A percentile compares a stretch with the other conserved stretches of the same genome.
Evolutionary conservation across 2,113 vertebrate genomes (phyloP).

Genomic region (Rhinogobius similis): DNA sequence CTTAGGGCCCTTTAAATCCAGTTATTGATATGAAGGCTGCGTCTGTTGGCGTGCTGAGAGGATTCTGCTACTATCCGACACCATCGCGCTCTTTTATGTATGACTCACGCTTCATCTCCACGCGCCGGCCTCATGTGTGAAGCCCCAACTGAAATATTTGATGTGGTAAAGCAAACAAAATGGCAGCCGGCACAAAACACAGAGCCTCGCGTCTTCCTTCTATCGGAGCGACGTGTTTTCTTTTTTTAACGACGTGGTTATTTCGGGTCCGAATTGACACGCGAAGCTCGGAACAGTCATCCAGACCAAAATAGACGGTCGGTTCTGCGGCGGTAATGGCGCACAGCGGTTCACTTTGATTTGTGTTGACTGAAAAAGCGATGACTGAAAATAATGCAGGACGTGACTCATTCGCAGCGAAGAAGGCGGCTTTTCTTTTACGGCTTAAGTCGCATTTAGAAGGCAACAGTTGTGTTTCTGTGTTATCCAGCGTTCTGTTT

Average conservation of each 20-base stretch:
- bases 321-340: not conserved
- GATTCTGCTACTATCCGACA: conserved; percentile 3
- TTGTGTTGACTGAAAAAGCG: not conserved
- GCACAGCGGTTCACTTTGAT: not conserved
- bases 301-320: not conserved
- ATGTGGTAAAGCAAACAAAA: conserved; percentile 37
- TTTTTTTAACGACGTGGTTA: not conserved
- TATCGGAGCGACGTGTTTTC: not conserved
- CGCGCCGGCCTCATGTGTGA: not conserved
- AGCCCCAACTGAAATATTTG: not conserved
- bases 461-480: not conserved
- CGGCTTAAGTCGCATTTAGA: not conserved
- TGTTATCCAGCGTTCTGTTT: not conserved
- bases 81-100: not conserved
- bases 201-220: not conserved
- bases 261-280: not conserved
- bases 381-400: not conserved
- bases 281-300: not conserved
- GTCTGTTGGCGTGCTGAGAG: not conserved
- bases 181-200: conserved; percentile 27
- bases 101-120: not conserved
- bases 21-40: not conserved
- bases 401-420: not conserved
- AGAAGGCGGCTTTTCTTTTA: not conserved
- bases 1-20: not conserved